Evolutionary conservation across 2,797 vertebrate genomes (phyloP).

Genomic region (Amazona finschi): DNA sequence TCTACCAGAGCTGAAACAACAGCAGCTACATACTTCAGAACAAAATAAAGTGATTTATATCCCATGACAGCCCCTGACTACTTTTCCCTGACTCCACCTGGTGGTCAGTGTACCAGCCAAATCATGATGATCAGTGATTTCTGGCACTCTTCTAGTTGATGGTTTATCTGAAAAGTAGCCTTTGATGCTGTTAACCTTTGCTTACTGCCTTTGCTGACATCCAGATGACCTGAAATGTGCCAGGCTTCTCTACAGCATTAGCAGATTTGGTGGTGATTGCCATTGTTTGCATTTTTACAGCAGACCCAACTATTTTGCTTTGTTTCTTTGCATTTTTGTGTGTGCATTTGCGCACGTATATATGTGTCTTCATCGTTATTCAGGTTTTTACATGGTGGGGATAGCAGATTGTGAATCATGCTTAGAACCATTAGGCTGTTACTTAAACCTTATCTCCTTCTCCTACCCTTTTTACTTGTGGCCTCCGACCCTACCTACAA

Average conservation of each 20-base stretch:
- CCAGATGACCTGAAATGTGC: not conserved
- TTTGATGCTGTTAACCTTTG: not conserved
- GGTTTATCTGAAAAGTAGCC: not conserved
- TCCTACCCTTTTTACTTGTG: not conserved
- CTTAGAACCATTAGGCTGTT: not conserved
- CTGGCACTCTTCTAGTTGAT: not conserved
- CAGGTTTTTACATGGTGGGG: not conserved
- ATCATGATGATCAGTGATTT: not conserved
- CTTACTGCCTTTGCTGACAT: not conserved
- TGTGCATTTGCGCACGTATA: fast-evolving
- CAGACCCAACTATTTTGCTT: not conserved
- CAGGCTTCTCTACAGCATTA: not conserved
- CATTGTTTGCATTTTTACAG: not conserved
- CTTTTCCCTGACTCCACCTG: not conserved
- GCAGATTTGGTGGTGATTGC: not conserved
- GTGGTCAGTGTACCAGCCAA: not conserved
- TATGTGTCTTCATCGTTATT: not conserved
- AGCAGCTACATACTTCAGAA: not conserved
- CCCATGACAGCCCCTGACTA: not conserved
- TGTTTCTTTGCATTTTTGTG: not conserved
- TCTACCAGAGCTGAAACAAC: not conserved
- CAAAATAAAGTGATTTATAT: not conserved
- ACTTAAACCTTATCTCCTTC: not conserved
- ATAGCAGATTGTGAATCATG: not conserved
- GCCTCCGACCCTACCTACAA: not conserved